phyloP scores from a whole-genome alignment of 1,140 invertebrate genomes.

The Papilio polyxenes region DNA sequence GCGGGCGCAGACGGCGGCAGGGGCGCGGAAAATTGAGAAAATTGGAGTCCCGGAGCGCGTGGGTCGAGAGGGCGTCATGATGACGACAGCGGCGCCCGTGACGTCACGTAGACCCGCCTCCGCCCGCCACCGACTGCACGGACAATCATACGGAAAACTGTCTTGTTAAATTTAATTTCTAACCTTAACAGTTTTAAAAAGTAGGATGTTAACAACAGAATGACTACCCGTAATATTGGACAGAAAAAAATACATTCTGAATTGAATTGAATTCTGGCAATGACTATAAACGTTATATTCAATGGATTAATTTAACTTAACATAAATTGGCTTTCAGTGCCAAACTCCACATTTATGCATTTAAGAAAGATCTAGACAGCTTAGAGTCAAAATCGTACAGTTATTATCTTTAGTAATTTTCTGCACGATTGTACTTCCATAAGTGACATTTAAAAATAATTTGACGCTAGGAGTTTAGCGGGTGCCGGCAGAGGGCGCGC shows the following conservation, averaged over 20 bases:
- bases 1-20: slow-evolving; percentile 61
- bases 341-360: no score
- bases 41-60: slow-evolving; percentile 48
- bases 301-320: no score
- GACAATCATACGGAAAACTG: not conserved
- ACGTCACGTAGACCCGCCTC: slow-evolving; percentile 47
- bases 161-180: slow-evolving; percentile 12
- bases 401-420: slow-evolving; percentile 9
- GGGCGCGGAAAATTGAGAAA: slow-evolving; percentile 71
- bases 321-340: no score
- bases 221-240: no score
- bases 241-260: no score
- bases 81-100: slow-evolving; percentile 57
- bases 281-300: no score
- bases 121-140: not conserved
- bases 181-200: not conserved
- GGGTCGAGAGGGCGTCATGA: slow-evolving; percentile 37
- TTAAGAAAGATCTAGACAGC: no score
- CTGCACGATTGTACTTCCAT: slow-evolving; percentile 42
- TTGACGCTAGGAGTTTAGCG: slow-evolving; percentile 56
- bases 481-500: slow-evolving; percentile 48
- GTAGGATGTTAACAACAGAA: no score
- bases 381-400: not conserved
- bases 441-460: slow-evolving; percentile 66
- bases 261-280: no score